Base-by-base conservation (phyloP, 2,888 invertebrate species). In the Habrosyne pyritoides region DNA sequence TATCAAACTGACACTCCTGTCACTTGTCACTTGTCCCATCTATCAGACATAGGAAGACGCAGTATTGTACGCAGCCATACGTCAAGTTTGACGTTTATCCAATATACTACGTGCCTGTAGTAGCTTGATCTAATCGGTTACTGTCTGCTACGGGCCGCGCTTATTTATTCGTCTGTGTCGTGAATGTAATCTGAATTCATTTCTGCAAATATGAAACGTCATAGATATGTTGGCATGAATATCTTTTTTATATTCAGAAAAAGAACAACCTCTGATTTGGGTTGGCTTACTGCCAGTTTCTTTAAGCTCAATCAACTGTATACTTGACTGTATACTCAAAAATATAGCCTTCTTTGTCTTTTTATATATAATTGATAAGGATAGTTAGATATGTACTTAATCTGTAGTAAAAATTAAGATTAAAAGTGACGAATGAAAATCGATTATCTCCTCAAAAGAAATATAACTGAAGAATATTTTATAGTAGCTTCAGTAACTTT, bases 21-120 rank as follows among this genome's bases (percentile, higher is more conserved):
- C 42, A 42, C 42, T 42, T 18, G n/a, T 65, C 52, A 59, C 67
- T 72, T 73, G 64, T 33, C 54, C 66, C 66, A 57, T 53, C 48
- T 52, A 52, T 62, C 57, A 54, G 58, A 36, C 66, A 68, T 66
- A 68, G 64, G 69, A 75, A 80, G 83, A 80, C 73, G 64, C 65
- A 71, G 71, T 69, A 63, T 64, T 69, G 69, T 75, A 79, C 77
- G 79, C 81, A 80, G 70, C 77, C 74, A 86, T 89, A 85, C 76
- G 88, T 89, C 89, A 90, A 79, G 69, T 84, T 84, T 89, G 89
- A 89, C 89, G 82, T 83, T 85, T 85, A 89, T 87, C 89, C 89
- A 90, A 89, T 90, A 89, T 80, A 86, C 73, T 86, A 89, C 89
- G 89, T 89, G 89, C 84, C 67, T 75, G 69, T 68, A 64, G 70